Evolutionary conservation across 1,140 invertebrate species (phyloP).

Genomic region (Proales similis): DNA sequence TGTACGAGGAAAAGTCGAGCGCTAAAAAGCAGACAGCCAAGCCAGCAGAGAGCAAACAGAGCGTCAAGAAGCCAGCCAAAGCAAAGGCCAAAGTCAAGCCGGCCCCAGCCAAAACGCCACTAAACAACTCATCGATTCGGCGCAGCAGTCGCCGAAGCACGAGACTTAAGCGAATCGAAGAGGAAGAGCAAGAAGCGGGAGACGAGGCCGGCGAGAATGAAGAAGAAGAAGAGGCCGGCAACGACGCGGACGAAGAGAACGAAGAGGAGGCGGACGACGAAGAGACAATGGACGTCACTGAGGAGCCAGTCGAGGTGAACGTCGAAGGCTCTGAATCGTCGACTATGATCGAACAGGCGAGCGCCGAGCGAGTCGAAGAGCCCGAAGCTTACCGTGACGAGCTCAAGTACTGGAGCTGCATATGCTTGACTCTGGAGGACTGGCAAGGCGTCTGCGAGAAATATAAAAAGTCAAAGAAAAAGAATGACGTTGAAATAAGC

Average conservation of each 20-base stretch:
- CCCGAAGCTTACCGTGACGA: neutral
- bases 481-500: neutral
- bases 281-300: neutral
- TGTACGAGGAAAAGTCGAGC: slow-evolving; percentile 10
- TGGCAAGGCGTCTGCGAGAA: slow-evolving; percentile 5
- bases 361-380: neutral
- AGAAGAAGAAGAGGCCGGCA: neutral
- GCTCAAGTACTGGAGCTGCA: slow-evolving; percentile 24
- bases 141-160: neutral
- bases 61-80: neutral
- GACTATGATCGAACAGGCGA: too few species aligned
- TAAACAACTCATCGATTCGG: neutral
- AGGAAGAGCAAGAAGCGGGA: neutral
- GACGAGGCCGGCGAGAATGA: slow-evolving; percentile 5
- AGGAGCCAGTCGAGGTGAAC: neutral
- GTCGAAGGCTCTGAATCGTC: too few species aligned
- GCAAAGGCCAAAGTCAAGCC: too few species aligned
- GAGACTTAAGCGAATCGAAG: neutral
- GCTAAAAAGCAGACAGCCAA: neutral
- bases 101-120: too few species aligned
- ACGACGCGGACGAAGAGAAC: neutral
- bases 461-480: neutral
- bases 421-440: slow-evolving; percentile 4
- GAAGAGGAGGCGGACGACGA: neutral
- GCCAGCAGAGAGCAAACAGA: neutral